Percentiles rank a stretch among this genome's conserved stretches.
These are phyloP conservation scores for Pristiophorus japonicus DNA, from an alignment of 2,113 vertebrate species.

Conservation along the genomic window DNA sequence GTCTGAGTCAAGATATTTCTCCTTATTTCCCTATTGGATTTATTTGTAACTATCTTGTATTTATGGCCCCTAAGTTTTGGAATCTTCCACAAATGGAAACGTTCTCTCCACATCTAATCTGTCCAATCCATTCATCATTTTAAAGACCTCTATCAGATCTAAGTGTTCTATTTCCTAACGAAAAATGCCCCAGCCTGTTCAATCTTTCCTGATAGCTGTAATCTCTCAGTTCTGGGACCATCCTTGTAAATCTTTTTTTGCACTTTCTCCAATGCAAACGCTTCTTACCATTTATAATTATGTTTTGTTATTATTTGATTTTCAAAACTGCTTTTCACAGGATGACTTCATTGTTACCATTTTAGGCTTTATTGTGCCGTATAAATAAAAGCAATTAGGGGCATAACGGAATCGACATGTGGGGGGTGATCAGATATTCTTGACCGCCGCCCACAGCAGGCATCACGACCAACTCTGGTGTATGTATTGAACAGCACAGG, in stretches of 20 bases:
- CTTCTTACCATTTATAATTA: neutral
- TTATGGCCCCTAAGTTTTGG: too few species aligned
- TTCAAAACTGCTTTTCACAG: neutral
- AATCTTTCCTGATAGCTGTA: neutral
- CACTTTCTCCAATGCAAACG: too few species aligned
- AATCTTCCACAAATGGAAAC: too few species aligned
- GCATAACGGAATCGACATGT: neutral
- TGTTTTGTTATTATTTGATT: neutral
- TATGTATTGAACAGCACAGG: neutral
- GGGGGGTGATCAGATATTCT: neutral
- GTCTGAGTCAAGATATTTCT: too few species aligned
- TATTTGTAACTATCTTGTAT: too few species aligned
- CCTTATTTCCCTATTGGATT: too few species aligned
- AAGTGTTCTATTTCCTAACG: neutral
- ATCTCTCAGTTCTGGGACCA: neutral
- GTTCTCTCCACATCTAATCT: neutral
- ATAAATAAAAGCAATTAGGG: neutral
- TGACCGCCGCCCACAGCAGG: neutral
- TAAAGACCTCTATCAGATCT: neutral
- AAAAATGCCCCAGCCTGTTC: neutral
- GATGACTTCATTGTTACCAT: neutral
- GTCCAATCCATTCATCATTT: neutral
- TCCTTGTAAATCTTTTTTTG: neutral
- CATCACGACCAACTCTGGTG: neutral
- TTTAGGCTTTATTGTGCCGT: neutral